Base-by-base conservation (phyloP, 2,888 invertebrate genomes). In the Amphiduros pacificus region DNA sequence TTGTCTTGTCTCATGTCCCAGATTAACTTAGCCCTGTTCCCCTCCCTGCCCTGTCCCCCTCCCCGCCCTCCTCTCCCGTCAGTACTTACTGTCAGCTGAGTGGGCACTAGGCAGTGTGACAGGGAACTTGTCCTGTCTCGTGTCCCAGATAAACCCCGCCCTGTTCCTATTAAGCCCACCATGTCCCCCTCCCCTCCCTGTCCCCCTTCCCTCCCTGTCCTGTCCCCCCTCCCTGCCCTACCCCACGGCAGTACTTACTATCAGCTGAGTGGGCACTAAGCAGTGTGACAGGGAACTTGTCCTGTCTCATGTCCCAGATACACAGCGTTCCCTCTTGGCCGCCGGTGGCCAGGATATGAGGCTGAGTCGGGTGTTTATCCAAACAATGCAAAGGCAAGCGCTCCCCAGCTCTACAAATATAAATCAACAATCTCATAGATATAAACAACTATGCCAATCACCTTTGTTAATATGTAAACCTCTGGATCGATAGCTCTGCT, bases 91-190 rank as follows among this genome's bases (percentile, higher is more conserved):
- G 51, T 75, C 88, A 87, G 1, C 87, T 84, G 78, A 92, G 91
- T 52, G 82, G 17, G 92, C 93, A 61, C 88, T 90, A 1, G 94
- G 84, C 67, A 92, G 86, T 0, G 92, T 91, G 14, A 92, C 89
- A 0, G 94, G 94, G 77, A 88, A 91, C 2, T 89, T 88, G 62
- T 91, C 90, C 74, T 92, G 89, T 27, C 94, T 86, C 67, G 95
- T 84, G 82, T 95, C 95, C 94, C 94, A 95, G 1, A 94, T 88
- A n/a, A n/a, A n/a, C n/a, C n/a, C n/a, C n/a, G n/a, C n/a, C n/a
- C n/a, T n/a, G n/a, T n/a, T n/a, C n/a, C n/a, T n/a, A n/a, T n/a
- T n/a, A n/a, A n/a, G n/a, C n/a, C n/a, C n/a, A n/a, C n/a, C n/a
- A n/a, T n/a, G n/a, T n/a, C n/a, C n/a, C n/a, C n/a, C n/a, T n/a